Base-by-base conservation (phyloP, 2,113 vertebrate genomes). In the Gopherus evgoodei region DNA sequence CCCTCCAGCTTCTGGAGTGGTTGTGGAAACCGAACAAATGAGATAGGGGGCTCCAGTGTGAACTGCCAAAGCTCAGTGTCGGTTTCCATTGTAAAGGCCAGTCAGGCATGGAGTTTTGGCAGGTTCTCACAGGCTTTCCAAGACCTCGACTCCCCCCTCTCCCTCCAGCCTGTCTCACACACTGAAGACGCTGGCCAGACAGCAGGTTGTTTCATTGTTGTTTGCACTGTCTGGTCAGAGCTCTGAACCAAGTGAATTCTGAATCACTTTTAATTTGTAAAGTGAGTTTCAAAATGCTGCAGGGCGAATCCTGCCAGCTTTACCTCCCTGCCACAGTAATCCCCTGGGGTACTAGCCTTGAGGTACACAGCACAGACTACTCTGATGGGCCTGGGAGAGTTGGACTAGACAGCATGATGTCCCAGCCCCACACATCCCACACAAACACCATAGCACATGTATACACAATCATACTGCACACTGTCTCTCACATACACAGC, bases 151-250 rank as follows among this genome's bases (percentile, higher is more conserved):
- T 8, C 2, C 24, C 9, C 9, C 47, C 1, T 1, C 1, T 11
- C 11, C 50, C 1, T 1, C 1, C 6, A 0, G 2, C 57, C 53
- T 11, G 81, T 35, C 49, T 22, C 80, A 3, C 1, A 5, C 1
- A 11, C 81, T 50, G 86, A 0, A 29, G 59, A 35, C 35, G 47
- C 84, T 31, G 79, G 75, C 0, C 2, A 17, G 50, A 87, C 2
- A 52, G 19, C 49, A 31, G 38, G 14, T 3, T 82, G 12, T 49
- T 75, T 4, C 2, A 17, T 47, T 0, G 0, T 1, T 9, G 0
- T 1, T 9, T 53, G 59, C 54, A 83, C 75, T 11, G 2, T 57
- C 89, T 38, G 0, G 0, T 22, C 5, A 5, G 79, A 54, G n/a
- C 65, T 75, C 29, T 2, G 0, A 52, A 84, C 49, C 54, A 44